Conservation (phyloP, 1,140 invertebrate genomes). For the Copidosoma floridanum region DNA sequence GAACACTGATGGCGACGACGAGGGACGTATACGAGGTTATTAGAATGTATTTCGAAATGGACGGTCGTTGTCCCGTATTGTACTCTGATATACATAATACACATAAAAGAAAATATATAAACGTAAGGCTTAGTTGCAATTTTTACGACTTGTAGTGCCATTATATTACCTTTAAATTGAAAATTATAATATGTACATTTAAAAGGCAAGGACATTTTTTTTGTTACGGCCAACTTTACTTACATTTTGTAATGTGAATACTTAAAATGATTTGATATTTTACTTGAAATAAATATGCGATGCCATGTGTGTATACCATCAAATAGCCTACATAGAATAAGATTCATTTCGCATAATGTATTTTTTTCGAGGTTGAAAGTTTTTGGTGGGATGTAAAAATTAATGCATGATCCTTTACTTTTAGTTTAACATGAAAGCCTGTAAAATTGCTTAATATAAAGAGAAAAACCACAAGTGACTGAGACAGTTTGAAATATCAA, state of each 20-base stretch:
- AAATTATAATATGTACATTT: conserved; percentile 5
- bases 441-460: conserved; percentile 5
- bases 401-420: background rate
- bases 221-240: conserved; percentile 13
- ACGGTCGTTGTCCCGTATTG: conserved; percentile 6
- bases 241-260: conserved; percentile 13
- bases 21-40: conserved; percentile 14
- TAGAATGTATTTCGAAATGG: conserved; percentile 1
- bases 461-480: conserved; percentile 8
- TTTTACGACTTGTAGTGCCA: conserved; percentile 20
- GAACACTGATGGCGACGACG: background rate
- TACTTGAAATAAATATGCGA: conserved; percentile 3
- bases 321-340: conserved; percentile 3
- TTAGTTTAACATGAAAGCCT: background rate
- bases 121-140: conserved; percentile 15
- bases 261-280: conserved; percentile 1
- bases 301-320: background rate
- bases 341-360: background rate
- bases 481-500: conserved; percentile 1
- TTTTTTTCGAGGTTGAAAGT: background rate
- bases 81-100: conserved; percentile 10
- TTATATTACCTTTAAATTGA: conserved; percentile 18
- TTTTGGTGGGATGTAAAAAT: background rate
- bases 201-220: background rate
- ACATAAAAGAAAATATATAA: too few species aligned